Evolutionary conservation across 2,888 invertebrate species (phyloP).

Genomic region (Petrophora chlorosata): DNA sequence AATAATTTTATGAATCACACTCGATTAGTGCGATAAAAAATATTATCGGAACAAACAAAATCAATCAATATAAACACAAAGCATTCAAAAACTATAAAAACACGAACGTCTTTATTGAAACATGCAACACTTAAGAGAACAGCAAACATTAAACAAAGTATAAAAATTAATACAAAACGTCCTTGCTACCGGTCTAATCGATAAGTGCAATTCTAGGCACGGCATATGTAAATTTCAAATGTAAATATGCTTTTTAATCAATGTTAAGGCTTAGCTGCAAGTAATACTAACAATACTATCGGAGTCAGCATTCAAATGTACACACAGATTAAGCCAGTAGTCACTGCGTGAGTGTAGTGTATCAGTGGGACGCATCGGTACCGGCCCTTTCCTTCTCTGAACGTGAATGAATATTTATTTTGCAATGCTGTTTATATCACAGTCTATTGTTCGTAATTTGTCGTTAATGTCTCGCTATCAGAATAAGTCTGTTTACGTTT

Average conservation of each 20-base stretch:
- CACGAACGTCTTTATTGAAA: conserved; percentile 36
- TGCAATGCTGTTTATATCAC: conserved; percentile 50
- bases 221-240: conserved; percentile 76
- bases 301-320: conserved; percentile 71
- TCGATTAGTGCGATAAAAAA: too few relatives aligned
- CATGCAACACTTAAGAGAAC: conserved; percentile 40
- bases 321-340: too few relatives aligned
- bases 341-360: too few relatives aligned
- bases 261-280: conserved; percentile 61
- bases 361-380: conserved; percentile 67
- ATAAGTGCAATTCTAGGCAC: conserved; percentile 75
- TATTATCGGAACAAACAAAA: neutral
- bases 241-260: conserved; percentile 79
- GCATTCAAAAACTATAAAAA: conserved; percentile 33
- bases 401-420: conserved; percentile 79
- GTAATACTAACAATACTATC: conserved; percentile 74
- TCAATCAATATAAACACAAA: conserved; percentile 23
- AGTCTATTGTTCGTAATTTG: conserved; percentile 70
- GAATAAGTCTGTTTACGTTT: conserved; percentile 38
- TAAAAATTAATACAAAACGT: conserved; percentile 48
- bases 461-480: conserved; percentile 47
- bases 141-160: conserved; percentile 33
- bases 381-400: conserved; percentile 50
- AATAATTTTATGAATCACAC: too few relatives aligned
- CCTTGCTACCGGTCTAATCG: conserved; percentile 60